Evolutionary conservation across 2,888 invertebrate genomes (phyloP).

Genomic region (Microplitis manilae): DNA sequence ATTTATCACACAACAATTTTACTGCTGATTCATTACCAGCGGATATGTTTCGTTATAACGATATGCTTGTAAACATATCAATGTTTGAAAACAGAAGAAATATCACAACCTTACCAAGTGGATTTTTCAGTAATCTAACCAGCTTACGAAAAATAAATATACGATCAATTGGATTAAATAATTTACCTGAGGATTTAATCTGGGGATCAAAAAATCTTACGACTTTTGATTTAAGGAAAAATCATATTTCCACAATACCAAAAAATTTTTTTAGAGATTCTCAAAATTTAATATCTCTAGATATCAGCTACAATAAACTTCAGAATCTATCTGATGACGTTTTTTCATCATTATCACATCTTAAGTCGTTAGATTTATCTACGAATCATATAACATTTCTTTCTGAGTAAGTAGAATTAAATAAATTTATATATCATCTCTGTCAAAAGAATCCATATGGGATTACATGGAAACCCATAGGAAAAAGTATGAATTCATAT

Average conservation of each 20-base stretch:
- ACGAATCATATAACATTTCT: slow-evolving; percentile 78
- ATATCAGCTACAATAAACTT: slow-evolving; percentile 79
- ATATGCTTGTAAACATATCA: slow-evolving; percentile 73
- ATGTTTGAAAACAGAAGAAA: slow-evolving; percentile 66
- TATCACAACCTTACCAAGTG: slow-evolving; percentile 75
- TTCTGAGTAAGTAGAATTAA: slow-evolving; percentile 73
- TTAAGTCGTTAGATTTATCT: slow-evolving; percentile 77
- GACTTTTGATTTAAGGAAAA: slow-evolving; percentile 77
- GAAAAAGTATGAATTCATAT: no score
- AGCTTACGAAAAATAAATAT: slow-evolving; percentile 75
- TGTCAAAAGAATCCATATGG: background rate
- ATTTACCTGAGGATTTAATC: slow-evolving; percentile 78
- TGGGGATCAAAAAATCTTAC: slow-evolving; percentile 75
- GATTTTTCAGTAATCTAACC: slow-evolving; percentile 77
- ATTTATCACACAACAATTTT: slow-evolving; percentile 80
- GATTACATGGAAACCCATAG: no score
- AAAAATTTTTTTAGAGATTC: slow-evolving; percentile 77
- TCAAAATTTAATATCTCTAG: slow-evolving; percentile 76
- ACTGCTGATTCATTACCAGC: slow-evolving; percentile 74
- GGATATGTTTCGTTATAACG: slow-evolving; percentile 75
- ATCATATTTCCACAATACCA: slow-evolving; percentile 73
- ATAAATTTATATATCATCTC: slow-evolving; percentile 6
- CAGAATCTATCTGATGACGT: slow-evolving; percentile 75
- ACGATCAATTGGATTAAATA: slow-evolving; percentile 74
- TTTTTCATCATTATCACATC: slow-evolving; percentile 74